Percentiles rank a stretch among this genome's conserved stretches.
Conservation (phyloP, 2,888 invertebrate genomes). For the Strigamia maritima region DNA sequence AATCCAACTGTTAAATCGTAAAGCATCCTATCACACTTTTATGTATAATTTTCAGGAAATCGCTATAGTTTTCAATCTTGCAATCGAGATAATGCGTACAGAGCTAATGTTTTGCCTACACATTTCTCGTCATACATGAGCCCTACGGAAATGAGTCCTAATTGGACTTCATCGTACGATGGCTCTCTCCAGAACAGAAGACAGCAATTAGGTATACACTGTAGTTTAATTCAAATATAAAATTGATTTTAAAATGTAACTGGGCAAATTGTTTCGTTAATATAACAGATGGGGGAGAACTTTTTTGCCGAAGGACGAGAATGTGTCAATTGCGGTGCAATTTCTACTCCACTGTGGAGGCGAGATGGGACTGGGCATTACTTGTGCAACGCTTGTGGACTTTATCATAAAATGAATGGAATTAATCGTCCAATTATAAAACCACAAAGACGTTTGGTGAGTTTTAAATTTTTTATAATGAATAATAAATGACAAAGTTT, state of each 20-base stretch:
- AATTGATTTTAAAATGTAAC: neutral
- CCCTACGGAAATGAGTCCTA: neutral
- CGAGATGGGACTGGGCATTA: constrained; percentile 96
- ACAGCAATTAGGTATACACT: neutral
- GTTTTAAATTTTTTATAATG: neutral
- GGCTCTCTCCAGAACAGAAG: neutral
- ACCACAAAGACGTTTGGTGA: constrained; percentile 56
- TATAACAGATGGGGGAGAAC: constrained; percentile 36
- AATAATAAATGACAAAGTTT: neutral
- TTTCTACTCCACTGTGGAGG: constrained; percentile 93
- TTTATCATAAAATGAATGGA: constrained; percentile 99
- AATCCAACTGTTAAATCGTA: too few relatives aligned
- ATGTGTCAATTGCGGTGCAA: constrained; percentile 96
- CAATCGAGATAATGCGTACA: neutral
- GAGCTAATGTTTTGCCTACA: neutral
- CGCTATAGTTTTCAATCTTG: neutral
- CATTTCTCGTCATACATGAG: neutral
- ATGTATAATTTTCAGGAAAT: neutral
- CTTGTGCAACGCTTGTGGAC: constrained; percentile 96
- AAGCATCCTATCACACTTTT: too few relatives aligned
- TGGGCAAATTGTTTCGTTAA: neutral
- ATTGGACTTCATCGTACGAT: neutral
- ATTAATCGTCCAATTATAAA: constrained; percentile 96
- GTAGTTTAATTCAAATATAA: neutral
- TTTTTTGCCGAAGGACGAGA: constrained; percentile 75